phyloP scores from a whole-genome alignment of 2,113 vertebrate genomes.

The Lates calcarifer region DNA sequence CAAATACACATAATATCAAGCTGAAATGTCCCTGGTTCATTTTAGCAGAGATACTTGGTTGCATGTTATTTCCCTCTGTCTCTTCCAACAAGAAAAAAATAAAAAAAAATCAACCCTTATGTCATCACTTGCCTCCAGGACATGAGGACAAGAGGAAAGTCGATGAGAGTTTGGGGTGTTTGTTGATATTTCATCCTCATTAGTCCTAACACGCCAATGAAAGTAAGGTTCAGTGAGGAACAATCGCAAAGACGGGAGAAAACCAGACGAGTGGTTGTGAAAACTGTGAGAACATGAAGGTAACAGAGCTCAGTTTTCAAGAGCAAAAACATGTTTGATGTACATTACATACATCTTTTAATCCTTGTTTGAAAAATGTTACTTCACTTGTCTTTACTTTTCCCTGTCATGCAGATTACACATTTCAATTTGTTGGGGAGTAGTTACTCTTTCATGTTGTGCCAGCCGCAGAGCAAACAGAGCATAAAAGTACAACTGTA shows the following conservation, averaged over 20 bases:
- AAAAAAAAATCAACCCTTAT: neutral
- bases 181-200: constrained; percentile 46
- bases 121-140: constrained; percentile 23
- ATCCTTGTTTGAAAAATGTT: neutral
- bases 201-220: constrained; percentile 12
- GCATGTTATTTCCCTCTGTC: neutral
- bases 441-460: neutral
- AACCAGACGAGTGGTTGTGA: neutral
- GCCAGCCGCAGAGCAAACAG: constrained; percentile 31
- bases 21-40: neutral
- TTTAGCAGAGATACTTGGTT: neutral
- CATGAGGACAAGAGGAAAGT: neutral
- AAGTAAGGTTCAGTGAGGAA: constrained; percentile 20
- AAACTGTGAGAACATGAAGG: neutral
- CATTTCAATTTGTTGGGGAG: neutral
- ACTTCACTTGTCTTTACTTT: neutral
- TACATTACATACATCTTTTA: neutral
- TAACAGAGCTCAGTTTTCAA: neutral
- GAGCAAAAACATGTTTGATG: neutral
- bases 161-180: constrained; percentile 12
- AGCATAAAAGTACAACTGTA: constrained; percentile 37
- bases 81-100: neutral
- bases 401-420: neutral
- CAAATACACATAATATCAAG: neutral
- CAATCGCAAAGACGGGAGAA: constrained; percentile 2